Percentiles rank a stretch among this genome's conserved stretches.
Conservation (phyloP, 2,888 invertebrate species). For the Ennomos erosarius region DNA sequence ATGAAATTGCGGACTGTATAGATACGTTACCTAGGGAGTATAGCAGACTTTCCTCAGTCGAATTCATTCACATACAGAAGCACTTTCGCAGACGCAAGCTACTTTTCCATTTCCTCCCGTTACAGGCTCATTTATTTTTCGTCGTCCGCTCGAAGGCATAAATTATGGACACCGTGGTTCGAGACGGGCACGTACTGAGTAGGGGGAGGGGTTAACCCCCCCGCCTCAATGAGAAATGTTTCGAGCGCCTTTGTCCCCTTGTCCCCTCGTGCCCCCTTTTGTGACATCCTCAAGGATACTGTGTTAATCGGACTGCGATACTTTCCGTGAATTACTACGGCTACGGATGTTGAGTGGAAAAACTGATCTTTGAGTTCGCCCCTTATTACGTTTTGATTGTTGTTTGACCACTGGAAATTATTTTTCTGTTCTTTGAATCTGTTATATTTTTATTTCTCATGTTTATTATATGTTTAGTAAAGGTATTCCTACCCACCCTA, state of each 20-base stretch:
- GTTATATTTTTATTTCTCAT: not conserved
- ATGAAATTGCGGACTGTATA: too few species aligned
- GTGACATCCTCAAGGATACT: conserved; percentile 82
- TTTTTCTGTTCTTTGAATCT: conserved; percentile 9
- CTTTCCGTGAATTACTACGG: conserved; percentile 66
- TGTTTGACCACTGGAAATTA: conserved; percentile 18
- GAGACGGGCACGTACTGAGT: conserved; percentile 66
- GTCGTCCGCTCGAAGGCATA: conserved; percentile 78
- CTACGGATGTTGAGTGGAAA: conserved; percentile 59
- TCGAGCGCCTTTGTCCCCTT: conserved; percentile 62
- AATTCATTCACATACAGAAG: conserved; percentile 27
- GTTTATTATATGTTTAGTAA: too few species aligned
- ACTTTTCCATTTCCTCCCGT: conserved; percentile 69
- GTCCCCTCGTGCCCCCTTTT: conserved; percentile 78
- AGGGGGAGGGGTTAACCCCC: conserved; percentile 41
- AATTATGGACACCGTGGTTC: conserved; percentile 80
- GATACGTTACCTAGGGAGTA: too few species aligned
- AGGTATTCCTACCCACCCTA: too few species aligned
- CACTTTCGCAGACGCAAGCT: conserved; percentile 50
- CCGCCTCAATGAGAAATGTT: conserved; percentile 79
- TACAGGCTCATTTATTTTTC: conserved; percentile 78
- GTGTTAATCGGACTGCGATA: conserved; percentile 79
- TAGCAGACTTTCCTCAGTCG: conserved; percentile 8
- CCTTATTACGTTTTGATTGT: conserved; percentile 45
- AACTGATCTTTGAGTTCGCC: conserved; percentile 49